Percentiles rank a stretch among this genome's conserved stretches.
Evolutionary conservation across 2,888 invertebrate species (phyloP).

Genomic region (Acanthococcus lagerstroemiae): DNA sequence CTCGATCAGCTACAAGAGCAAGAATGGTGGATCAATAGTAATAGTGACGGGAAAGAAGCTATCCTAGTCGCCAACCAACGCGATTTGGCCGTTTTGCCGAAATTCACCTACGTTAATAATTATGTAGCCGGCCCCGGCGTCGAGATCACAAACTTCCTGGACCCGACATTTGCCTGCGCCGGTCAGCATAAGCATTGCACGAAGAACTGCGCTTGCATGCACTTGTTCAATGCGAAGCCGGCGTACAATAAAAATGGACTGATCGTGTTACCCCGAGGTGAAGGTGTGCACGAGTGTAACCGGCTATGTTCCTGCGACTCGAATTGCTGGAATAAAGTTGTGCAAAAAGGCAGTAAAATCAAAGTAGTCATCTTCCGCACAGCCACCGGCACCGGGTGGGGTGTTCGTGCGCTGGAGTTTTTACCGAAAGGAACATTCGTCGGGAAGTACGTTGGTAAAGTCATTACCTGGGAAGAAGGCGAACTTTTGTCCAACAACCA

Average conservation of each 20-base stretch:
- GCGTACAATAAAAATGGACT: slow-evolving; percentile 61
- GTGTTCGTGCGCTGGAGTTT: slow-evolving; percentile 65
- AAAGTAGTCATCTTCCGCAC: slow-evolving; percentile 75
- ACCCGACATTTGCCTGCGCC: slow-evolving; percentile 39
- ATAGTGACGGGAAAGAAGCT: slow-evolving; percentile 47
- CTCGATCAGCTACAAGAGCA: slow-evolving; percentile 54
- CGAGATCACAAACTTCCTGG: slow-evolving; percentile 60
- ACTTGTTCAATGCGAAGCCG: slow-evolving; percentile 49
- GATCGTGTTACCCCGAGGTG: slow-evolving; percentile 61
- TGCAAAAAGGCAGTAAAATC: slow-evolving; percentile 62
- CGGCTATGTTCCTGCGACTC: slow-evolving; percentile 69
- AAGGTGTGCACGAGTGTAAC: slow-evolving; percentile 89
- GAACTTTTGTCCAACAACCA: slow-evolving; percentile 86
- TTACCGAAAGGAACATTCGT: slow-evolving; percentile 75
- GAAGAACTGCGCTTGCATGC: background rate
- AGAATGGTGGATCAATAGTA: slow-evolving; percentile 63
- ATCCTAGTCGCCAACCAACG: slow-evolving; percentile 72
- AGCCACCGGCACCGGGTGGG: slow-evolving; percentile 86
- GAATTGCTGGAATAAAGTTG: slow-evolving; percentile 73
- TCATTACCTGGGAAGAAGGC: slow-evolving; percentile 83
- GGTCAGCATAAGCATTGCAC: slow-evolving; percentile 48
- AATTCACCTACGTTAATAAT: slow-evolving; percentile 76
- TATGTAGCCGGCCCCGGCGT: slow-evolving; percentile 62
- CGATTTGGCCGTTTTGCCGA: slow-evolving; percentile 72
- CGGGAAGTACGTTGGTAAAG: slow-evolving; percentile 88